Conservation (phyloP, 2,888 invertebrate genomes). For the Ichneumoninae sp. region DNA sequence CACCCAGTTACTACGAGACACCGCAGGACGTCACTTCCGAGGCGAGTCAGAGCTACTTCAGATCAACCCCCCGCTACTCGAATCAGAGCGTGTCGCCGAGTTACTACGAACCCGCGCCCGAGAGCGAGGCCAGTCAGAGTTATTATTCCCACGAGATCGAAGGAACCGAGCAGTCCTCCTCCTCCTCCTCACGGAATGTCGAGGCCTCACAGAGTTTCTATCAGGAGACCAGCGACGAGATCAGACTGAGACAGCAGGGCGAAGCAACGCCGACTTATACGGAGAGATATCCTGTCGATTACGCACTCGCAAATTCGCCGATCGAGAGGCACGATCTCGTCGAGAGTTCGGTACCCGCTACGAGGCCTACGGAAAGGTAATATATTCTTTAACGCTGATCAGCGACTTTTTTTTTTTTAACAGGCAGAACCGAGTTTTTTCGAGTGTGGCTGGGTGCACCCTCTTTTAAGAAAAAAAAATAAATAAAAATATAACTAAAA, state of each 20-base stretch:
- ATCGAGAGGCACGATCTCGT: conserved; percentile 83
- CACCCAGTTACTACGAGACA: conserved; percentile 79
- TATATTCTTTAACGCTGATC: conserved; percentile 60
- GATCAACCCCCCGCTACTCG: conserved; percentile 79
- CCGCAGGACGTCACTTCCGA: conserved; percentile 74
- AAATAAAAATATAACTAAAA: background rate
- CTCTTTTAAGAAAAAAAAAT: conserved; percentile 9
- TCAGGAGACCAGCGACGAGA: conserved; percentile 76
- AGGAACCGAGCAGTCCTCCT: conserved; percentile 75
- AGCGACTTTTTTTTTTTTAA: conserved; percentile 36
- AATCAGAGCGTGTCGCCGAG: conserved; percentile 78
- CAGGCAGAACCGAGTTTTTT: background rate
- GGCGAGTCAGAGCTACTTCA: conserved; percentile 81
- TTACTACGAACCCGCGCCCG: conserved; percentile 79
- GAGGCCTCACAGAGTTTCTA: conserved; percentile 82
- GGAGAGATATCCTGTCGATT: conserved; percentile 80
- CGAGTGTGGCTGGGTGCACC: conserved; percentile 28
- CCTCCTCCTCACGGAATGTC: conserved; percentile 77
- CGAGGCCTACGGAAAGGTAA: conserved; percentile 82
- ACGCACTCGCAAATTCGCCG: conserved; percentile 79
- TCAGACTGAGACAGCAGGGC: conserved; percentile 75
- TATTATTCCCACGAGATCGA: conserved; percentile 79
- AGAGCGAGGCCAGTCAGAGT: conserved; percentile 81
- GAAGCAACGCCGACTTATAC: conserved; percentile 82
- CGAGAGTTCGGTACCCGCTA: conserved; percentile 81